Conservation (phyloP, 2,113 vertebrate species). For the Cyprinodon brontotheroides region DNA sequence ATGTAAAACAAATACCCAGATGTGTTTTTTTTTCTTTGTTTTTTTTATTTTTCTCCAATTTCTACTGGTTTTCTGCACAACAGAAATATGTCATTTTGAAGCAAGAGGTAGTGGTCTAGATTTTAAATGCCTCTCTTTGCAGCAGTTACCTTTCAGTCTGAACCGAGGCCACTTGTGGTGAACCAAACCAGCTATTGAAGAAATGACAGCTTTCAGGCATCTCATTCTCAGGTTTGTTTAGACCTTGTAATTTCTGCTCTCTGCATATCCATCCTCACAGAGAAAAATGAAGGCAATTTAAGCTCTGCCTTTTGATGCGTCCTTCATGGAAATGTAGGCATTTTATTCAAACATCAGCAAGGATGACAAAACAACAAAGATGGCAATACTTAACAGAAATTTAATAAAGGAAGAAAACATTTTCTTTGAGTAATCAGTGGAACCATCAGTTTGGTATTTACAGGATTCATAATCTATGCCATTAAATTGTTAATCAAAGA, state of each 20-base stretch:
- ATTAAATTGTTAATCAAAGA: slow-evolving; percentile 4
- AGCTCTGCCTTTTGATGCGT: not conserved
- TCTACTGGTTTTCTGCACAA: slow-evolving; percentile 35
- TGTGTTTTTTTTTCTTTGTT: slow-evolving; percentile 21
- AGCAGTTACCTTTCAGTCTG: slow-evolving; percentile 52
- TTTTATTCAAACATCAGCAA: not conserved
- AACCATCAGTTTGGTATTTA: slow-evolving; percentile 1
- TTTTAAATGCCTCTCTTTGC: slow-evolving; percentile 49
- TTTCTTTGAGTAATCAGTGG: slow-evolving; percentile 12
- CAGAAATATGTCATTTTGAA: slow-evolving; percentile 34
- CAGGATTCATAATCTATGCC: slow-evolving; percentile 11
- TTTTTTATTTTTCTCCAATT: slow-evolving; percentile 33
- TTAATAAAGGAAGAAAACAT: not conserved
- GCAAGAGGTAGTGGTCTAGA: slow-evolving; percentile 25
- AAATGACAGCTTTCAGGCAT: slow-evolving; percentile 50
- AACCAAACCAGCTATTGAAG: slow-evolving; percentile 28
- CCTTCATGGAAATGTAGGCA: slow-evolving; percentile 6
- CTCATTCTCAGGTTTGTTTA: slow-evolving; percentile 48
- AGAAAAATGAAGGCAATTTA: not conserved
- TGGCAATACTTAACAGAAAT: not conserved
- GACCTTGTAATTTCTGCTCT: slow-evolving; percentile 39
- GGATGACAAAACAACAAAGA: not conserved
- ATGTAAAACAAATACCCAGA: slow-evolving; percentile 53
- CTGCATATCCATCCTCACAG: slow-evolving; percentile 21
- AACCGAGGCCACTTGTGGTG: slow-evolving; percentile 45